Percentiles rank a stretch among this genome's conserved stretches.
These are phyloP conservation scores for Alethe diademata DNA, from an alignment of 2,113 vertebrate genomes.

Conservation along the genomic window DNA sequence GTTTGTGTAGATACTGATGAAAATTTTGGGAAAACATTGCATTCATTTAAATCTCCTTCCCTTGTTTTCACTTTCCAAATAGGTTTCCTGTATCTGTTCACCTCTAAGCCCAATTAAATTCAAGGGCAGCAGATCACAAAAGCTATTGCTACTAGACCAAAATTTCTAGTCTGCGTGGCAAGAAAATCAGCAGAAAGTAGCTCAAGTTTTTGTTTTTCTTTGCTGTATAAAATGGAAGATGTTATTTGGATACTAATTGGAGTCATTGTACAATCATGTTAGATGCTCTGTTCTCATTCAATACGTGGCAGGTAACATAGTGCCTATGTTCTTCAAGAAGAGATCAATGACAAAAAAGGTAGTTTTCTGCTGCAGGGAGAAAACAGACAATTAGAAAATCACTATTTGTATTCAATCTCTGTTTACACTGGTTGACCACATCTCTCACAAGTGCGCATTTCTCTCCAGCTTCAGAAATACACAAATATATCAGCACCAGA, in stretches of 20 bases:
- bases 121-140: conserved; percentile 4
- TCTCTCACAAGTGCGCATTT: conserved; percentile 42
- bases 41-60: background rate
- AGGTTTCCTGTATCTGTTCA: background rate
- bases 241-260: conserved; percentile 12
- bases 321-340: background rate
- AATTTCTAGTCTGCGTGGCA: background rate
- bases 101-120: background rate
- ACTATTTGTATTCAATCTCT: conserved; percentile 62
- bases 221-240: background rate
- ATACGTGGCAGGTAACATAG: conserved; percentile 6
- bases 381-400: conserved; percentile 52
- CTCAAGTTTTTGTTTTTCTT: background rate
- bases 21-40: background rate
- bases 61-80: background rate
- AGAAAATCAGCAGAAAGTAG: background rate
- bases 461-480: conserved; percentile 59
- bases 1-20: background rate
- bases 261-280: background rate
- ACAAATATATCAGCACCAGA: conserved; percentile 57
- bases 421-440: conserved; percentile 65
- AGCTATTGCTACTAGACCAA: background rate
- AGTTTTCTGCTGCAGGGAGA: conserved; percentile 30
- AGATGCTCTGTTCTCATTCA: conserved; percentile 12
- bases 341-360: conserved; percentile 38